A percentile compares a stretch with the other conserved stretches of the same genome.
These are phyloP conservation scores for Celastrina argiolus DNA, from an alignment of 2,888 invertebrate species.

Conservation along the genomic window DNA sequence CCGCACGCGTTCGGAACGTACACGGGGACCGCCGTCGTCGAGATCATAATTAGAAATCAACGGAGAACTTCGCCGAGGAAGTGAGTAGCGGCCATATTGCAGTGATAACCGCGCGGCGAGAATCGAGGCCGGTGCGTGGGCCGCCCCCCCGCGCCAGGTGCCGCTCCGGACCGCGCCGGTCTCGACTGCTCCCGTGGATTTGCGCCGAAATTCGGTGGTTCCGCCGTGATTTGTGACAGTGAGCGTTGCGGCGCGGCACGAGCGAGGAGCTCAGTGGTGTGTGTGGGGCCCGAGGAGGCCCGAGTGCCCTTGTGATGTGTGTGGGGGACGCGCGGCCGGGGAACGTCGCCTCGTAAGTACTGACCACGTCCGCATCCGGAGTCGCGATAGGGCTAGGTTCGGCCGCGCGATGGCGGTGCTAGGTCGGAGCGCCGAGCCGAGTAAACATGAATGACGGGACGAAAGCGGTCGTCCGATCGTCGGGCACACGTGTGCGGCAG, in stretches of 20 bases:
- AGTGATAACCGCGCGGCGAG: slow-evolving; percentile 79
- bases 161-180: slow-evolving; percentile 81
- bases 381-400: slow-evolving; percentile 41
- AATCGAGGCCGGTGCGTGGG: slow-evolving; percentile 79
- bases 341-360: slow-evolving; percentile 73
- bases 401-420: slow-evolving; percentile 46
- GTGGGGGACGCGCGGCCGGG: slow-evolving; percentile 70
- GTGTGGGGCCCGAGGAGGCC: slow-evolving; percentile 64
- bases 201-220: slow-evolving; percentile 75
- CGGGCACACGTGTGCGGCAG: slow-evolving; percentile 58
- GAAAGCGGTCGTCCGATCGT: slow-evolving; percentile 46
- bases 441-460: slow-evolving; percentile 60
- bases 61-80: slow-evolving; percentile 79
- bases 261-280: slow-evolving; percentile 59
- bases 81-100: slow-evolving; percentile 79
- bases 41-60: slow-evolving; percentile 78
- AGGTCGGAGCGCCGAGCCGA: slow-evolving; percentile 46
- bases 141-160: slow-evolving; percentile 77
- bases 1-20: slow-evolving; percentile 78
- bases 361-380: slow-evolving; percentile 42
- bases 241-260: slow-evolving; percentile 65
- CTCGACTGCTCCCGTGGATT: slow-evolving; percentile 78
- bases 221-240: slow-evolving; percentile 68
- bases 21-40: slow-evolving; percentile 74
- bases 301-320: slow-evolving; percentile 72